These are phyloP conservation scores for Ichneumon xanthorius DNA, from an alignment of 2,888 invertebrate species.

Conservation along the genomic window DNA sequence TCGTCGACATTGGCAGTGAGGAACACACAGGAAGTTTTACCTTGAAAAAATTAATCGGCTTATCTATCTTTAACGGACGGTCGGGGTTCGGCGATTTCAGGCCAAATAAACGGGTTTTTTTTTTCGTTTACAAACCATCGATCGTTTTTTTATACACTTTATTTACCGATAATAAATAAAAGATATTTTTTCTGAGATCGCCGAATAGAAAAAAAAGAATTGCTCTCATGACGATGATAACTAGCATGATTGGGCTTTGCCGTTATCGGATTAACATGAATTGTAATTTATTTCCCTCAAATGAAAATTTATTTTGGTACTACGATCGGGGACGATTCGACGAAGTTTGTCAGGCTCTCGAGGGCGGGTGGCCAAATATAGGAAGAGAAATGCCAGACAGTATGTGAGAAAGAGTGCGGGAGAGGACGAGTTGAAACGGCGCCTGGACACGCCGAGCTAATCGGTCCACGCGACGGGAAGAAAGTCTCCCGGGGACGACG, in stretches of 20 bases:
- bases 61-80: neutral
- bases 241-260: too few species aligned
- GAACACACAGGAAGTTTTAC: neutral
- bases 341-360: neutral
- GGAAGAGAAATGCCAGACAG: constrained; percentile 1
- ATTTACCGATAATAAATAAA: too few species aligned
- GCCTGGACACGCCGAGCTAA: constrained; percentile 12
- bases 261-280: neutral
- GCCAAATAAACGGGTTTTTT: neutral
- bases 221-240: too few species aligned
- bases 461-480: constrained; percentile 31
- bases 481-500: constrained; percentile 22
- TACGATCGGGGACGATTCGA: neutral
- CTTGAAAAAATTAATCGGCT: neutral
- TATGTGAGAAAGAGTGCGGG: neutral
- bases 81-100: neutral
- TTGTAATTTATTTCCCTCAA: neutral
- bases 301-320: neutral
- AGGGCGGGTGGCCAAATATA: neutral
- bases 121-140: neutral
- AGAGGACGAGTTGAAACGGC: neutral
- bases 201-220: too few species aligned
- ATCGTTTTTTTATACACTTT: neutral
- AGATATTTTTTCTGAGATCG: too few species aligned
- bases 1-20: constrained; percentile 5